phyloP scores from a whole-genome alignment of 1,140 invertebrate species.

The Cotesia typhae region DNA sequence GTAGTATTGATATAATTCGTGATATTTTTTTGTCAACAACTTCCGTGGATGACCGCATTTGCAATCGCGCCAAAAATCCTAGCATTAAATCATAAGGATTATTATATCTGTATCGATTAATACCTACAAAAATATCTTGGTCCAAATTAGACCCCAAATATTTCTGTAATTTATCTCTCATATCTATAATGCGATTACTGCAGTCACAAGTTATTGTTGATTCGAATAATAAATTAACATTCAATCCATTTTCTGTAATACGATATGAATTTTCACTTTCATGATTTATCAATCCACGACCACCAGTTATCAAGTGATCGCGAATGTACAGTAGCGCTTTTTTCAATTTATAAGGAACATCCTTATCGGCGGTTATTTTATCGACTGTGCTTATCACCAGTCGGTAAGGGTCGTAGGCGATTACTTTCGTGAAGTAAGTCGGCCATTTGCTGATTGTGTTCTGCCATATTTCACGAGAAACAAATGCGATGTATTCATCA shows the following conservation, averaged over 20 bases:
- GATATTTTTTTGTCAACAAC: conserved; percentile 2
- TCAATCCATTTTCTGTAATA: not conserved
- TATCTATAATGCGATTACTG: conserved; percentile 1
- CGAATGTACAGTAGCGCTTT: conserved; percentile 22
- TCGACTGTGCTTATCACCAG: conserved; percentile 19
- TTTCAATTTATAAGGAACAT: conserved; percentile 23
- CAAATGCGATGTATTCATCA: conserved; percentile 25
- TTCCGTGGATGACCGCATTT: conserved; percentile 18
- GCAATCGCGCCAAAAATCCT: conserved; percentile 9
- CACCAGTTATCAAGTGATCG: conserved; percentile 16
- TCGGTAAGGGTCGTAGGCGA: conserved; percentile 15
- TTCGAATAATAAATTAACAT: conserved; percentile 12
- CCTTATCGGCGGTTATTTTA: conserved; percentile 4
- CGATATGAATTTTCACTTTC: not conserved
- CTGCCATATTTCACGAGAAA: conserved; percentile 1
- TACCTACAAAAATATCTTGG: conserved; percentile 10
- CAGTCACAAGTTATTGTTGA: not conserved
- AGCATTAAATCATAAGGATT: conserved; percentile 24
- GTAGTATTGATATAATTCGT: conserved; percentile 10
- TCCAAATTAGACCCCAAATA: conserved; percentile 2
- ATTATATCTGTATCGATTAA: conserved; percentile 25
- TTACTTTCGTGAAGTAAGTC: not conserved
- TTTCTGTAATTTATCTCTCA: not conserved
- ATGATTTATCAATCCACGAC: not conserved
- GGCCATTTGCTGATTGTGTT: conserved; percentile 31